These are phyloP conservation scores for Drosophila nigricruria DNA, from an alignment of 2,888 invertebrate species.

Conservation along the genomic window DNA sequence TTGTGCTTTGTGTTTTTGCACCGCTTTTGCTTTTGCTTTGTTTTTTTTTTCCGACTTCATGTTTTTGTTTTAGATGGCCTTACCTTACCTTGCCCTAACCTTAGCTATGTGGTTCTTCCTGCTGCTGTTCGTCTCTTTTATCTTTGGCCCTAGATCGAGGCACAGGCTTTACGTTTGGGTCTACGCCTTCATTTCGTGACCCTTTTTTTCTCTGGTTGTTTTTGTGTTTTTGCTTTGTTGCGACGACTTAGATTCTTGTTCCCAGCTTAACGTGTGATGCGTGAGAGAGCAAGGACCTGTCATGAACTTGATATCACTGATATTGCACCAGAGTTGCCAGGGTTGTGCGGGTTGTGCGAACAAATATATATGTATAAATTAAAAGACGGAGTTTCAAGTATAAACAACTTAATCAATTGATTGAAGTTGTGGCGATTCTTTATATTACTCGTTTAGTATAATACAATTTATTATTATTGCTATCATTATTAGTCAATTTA, in stretches of 20 bases:
- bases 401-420: constrained; percentile 1
- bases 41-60: neutral
- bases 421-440: neutral
- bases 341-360: neutral
- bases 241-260: constrained; percentile 44
- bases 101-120: constrained; percentile 2
- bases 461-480: neutral
- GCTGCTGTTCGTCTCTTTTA: constrained; percentile 51
- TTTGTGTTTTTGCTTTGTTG: constrained; percentile 12
- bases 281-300: constrained; percentile 74
- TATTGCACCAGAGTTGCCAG: constrained; percentile 35
- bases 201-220: constrained; percentile 33
- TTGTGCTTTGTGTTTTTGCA: constrained; percentile 67
- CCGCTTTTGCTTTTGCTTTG: constrained; percentile 6
- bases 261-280: constrained; percentile 32
- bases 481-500: neutral
- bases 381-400: neutral
- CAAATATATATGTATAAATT: neutral
- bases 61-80: constrained; percentile 23
- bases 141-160: constrained; percentile 70
- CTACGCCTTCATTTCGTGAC: constrained; percentile 60
- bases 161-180: constrained; percentile 36
- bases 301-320: constrained; percentile 66
- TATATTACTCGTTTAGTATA: neutral
- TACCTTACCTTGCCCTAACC: constrained; percentile 12